Percentiles rank a stretch among this genome's conserved stretches.
Conservation (phyloP, 2,888 invertebrate genomes). For the Callyntrura sp. region DNA sequence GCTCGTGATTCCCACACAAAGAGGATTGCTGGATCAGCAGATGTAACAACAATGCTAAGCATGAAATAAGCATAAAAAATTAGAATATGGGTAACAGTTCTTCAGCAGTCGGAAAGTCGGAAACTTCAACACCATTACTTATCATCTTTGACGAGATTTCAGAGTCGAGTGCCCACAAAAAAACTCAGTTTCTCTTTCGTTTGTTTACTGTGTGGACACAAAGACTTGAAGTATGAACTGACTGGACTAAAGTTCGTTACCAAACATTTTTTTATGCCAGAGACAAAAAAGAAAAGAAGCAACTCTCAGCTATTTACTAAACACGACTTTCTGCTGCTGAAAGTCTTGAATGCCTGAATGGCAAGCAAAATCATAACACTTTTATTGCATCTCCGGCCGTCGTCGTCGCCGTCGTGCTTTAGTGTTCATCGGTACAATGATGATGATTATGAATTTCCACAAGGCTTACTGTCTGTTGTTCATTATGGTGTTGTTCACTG, state of each 20-base stretch:
- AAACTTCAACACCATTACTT: conserved; percentile 39
- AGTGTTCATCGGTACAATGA: too few species aligned
- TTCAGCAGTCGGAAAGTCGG: background rate
- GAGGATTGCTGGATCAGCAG: background rate
- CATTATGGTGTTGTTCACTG: background rate
- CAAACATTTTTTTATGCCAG: too few species aligned
- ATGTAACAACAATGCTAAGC: background rate
- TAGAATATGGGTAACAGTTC: conserved; percentile 7
- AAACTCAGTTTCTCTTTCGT: background rate
- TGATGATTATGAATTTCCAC: conserved; percentile 1
- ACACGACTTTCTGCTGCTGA: too few species aligned
- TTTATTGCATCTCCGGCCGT: too few species aligned
- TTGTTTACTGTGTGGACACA: too few species aligned
- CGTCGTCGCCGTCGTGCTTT: too few species aligned
- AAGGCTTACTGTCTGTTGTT: background rate
- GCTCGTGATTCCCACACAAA: conserved; percentile 16
- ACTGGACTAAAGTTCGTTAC: too few species aligned
- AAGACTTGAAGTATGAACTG: too few species aligned
- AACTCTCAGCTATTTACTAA: too few species aligned
- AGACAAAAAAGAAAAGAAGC: background rate
- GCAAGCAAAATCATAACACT: too few species aligned
- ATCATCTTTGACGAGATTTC: background rate
- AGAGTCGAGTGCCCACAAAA: too few species aligned
- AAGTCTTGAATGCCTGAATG: too few species aligned
- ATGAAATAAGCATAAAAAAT: background rate